Evolutionary conservation across 2,113 vertebrate genomes (phyloP).

Genomic region (Chlorocebus sabaeus): DNA sequence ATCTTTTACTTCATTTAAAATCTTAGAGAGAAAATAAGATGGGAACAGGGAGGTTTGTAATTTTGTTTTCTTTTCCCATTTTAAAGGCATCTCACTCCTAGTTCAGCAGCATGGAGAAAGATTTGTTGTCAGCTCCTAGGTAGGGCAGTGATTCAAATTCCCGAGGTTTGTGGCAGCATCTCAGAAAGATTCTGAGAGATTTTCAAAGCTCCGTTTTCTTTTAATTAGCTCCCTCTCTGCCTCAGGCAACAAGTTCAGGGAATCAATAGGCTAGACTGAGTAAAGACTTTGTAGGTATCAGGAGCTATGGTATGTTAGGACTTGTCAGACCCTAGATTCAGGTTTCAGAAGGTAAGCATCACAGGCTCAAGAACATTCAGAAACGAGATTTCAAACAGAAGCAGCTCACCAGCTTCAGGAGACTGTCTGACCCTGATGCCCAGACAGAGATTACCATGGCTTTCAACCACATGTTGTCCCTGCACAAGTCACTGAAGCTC

Average conservation of each 20-base stretch:
- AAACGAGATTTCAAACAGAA: slow-evolving; percentile 40
- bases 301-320: slow-evolving; percentile 37
- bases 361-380: not conserved
- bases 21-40: not conserved
- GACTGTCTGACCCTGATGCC: not conserved
- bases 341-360: slow-evolving; percentile 56
- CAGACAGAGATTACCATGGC: not conserved
- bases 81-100: slow-evolving; percentile 3
- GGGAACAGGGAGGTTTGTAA: not conserved
- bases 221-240: slow-evolving; percentile 71
- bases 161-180: slow-evolving; percentile 60
- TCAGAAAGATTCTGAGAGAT: slow-evolving; percentile 59
- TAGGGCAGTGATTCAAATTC: slow-evolving; percentile 69
- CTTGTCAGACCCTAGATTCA: slow-evolving; percentile 57
- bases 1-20: not conserved
- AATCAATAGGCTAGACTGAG: slow-evolving; percentile 72
- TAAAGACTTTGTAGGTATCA: slow-evolving; percentile 34
- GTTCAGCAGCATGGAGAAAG: not conserved
- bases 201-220: slow-evolving; percentile 73
- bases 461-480: not conserved
- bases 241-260: slow-evolving; percentile 56
- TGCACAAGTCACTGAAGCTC: not conserved
- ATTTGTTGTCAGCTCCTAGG: slow-evolving; percentile 45
- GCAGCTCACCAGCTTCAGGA: not conserved
- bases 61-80: not conserved